Base-by-base conservation (phyloP, 2,113 vertebrate genomes). In the Corynorhinus townsendii region DNA sequence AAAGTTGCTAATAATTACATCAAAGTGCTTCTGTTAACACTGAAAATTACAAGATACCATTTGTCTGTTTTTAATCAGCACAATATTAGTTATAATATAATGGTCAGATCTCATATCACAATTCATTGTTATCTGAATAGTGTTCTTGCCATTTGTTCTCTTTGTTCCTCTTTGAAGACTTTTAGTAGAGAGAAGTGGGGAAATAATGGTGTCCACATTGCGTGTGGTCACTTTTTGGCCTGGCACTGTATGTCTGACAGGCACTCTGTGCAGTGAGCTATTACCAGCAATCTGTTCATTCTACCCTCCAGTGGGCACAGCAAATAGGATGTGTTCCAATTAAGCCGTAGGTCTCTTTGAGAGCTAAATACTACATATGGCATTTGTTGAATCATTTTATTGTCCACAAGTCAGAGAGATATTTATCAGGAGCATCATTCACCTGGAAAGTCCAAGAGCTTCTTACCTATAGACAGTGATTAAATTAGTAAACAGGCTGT, bases 281-380 rank as follows among this genome's bases (percentile, higher is more conserved):
- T 97, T 97, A 96, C 83, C 66, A 86, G 72, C 97, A 97, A 97
- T 97, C 97, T 97, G 97, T 96, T 96, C 96, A 81, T 86, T 86
- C 66, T 43, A 35, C 75, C 68, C 80, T 92, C 75, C 90, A 93
- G 79, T 86, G 91, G 64, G 92, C 83, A 89, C 86, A 84, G 38
- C 71, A 92, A 80, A 87, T 20, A 93, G 86, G 86, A 89, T 45
- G 40, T 87, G 94, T 95, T 97, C 97, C 97, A 97, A 96, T 33
- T 94, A 91, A 92, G 83, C 88, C 1, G 19, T 33, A 82, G 91
- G 86, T 93, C 79, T 95, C 90, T 71, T 77, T 69, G 56, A 93
- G 89, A 95, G 88, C 86, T 95, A 96, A 97, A 86, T 28, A 86
- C 69, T 90, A 62, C 97, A 97, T 97, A 97, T 96, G 97, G 92